Evolutionary conservation across 1,140 invertebrate genomes (phyloP).

Genomic region (Gryon sp.): DNA sequence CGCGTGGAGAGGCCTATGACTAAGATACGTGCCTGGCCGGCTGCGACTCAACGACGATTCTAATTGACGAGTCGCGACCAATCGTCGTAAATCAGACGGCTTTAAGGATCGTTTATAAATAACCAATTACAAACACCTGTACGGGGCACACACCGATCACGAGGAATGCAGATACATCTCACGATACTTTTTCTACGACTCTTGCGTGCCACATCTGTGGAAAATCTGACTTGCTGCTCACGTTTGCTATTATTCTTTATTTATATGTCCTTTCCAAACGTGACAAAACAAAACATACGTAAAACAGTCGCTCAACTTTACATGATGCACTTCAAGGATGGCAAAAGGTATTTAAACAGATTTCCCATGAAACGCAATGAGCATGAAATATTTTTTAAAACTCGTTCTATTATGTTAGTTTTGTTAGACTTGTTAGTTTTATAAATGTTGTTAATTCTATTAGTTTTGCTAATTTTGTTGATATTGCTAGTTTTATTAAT

Average conservation of each 20-base stretch:
- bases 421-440: no score
- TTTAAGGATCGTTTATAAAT: constrained; percentile 69
- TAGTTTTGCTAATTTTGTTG: no score
- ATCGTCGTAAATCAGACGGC: constrained; percentile 56
- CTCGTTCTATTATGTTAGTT: no score
- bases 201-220: constrained; percentile 40
- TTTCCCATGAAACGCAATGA: no score
- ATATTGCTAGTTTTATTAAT: no score
- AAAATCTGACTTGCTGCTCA: constrained; percentile 39
- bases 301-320: no score
- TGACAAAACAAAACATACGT: no score
- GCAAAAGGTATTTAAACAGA: no score
- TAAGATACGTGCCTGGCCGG: constrained; percentile 63
- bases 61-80: constrained; percentile 63
- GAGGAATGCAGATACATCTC: constrained; percentile 60
- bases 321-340: no score
- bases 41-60: constrained; percentile 61
- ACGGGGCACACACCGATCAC: constrained; percentile 56
- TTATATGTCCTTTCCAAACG: background rate
- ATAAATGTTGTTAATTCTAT: no score
- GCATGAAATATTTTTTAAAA: no score
- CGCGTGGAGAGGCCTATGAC: constrained; percentile 46
- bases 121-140: constrained; percentile 71
- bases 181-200: constrained; percentile 45
- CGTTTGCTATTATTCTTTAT: constrained; percentile 43